A percentile compares a stretch with the other conserved stretches of the same genome.
Conservation (phyloP, 2,888 invertebrate species). For the Rhagonycha fulva region DNA sequence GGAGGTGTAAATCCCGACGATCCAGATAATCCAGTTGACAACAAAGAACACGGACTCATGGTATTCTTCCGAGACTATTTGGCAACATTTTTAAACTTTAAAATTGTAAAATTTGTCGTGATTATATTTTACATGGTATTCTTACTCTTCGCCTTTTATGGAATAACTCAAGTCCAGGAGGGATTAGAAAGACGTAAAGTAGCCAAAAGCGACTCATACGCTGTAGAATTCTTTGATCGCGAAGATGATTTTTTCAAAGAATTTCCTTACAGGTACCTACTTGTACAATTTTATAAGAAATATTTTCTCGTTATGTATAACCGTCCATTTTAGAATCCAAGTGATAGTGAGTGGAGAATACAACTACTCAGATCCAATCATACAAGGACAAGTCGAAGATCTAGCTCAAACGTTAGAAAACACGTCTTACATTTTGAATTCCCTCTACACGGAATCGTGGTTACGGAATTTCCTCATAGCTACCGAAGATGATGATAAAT, state of each 20-base stretch:
- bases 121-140: constrained; percentile 78
- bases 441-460: constrained; percentile 88
- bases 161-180: constrained; percentile 85
- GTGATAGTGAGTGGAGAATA: constrained; percentile 80
- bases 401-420: constrained; percentile 78
- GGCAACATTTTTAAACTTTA: constrained; percentile 75
- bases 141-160: constrained; percentile 85
- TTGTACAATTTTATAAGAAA: not conserved
- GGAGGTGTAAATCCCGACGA: constrained; percentile 86
- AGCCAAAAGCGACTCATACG: constrained; percentile 89
- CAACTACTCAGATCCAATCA: constrained; percentile 78
- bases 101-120: constrained; percentile 72
- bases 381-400: constrained; percentile 79
- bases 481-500: constrained; percentile 74
- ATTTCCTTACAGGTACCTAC: constrained; percentile 75
- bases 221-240: constrained; percentile 87
- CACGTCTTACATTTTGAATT: constrained; percentile 77
- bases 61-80: constrained; percentile 84
- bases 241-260: constrained; percentile 92
- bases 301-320: not conserved
- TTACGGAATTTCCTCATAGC: constrained; percentile 80
- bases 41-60: constrained; percentile 88
- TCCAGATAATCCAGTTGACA: constrained; percentile 84
- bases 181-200: constrained; percentile 88
- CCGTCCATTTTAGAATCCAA: constrained; percentile 57